Base-by-base conservation (phyloP, 37 sponge, comb jelly and placozoan species). In the Diacarnus erythraeanus region DNA sequence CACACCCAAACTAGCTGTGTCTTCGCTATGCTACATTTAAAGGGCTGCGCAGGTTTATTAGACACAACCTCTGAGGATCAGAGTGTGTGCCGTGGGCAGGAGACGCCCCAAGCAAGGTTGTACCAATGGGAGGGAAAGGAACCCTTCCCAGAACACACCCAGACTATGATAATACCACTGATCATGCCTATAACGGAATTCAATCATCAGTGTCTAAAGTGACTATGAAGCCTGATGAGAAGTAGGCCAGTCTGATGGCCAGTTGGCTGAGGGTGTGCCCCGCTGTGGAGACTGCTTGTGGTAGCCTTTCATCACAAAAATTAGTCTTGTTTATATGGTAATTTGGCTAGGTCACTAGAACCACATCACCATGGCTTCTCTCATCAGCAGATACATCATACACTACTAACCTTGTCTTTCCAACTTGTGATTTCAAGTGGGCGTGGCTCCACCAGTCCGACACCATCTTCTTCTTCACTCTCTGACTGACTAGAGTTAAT, bases 401-500 rank as follows among this genome's bases (percentile, higher is more conserved):
- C 6, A 47, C 10, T 65, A 65, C 66, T 6, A 17, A 65, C 66
- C 34, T 65, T 25, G 34, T 71, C 77, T n/a, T 57, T 72, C 33
- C 70, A 39, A 23, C 36, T 69, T 30, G 77, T 84, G 21, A 70
- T 39, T 2, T 34, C 25, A 27, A 41, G 38, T 33, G 77, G 84
- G 5, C 54, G 57, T 69, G 60, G 76, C 37, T 77, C 71, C 30
- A 59, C 65, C 29, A 38, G 20, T 0, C 71, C 71, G 41, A 69
- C 43, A 9, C 59, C 66, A 2, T 57, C 76, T 25, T 77, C 84
- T 6, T 59, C 71, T 2, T 69, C 71, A 30, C 23, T 42, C n/a
- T 38, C 36, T 4, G 57, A 18, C n/a, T 22, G 22, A 8, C 41
- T 42, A 71, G 42, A 18, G 42, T 8, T 33, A 23, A 17, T 42